Conservation (phyloP, 2,888 invertebrate species). For the Megalurothrips usitatus region DNA sequence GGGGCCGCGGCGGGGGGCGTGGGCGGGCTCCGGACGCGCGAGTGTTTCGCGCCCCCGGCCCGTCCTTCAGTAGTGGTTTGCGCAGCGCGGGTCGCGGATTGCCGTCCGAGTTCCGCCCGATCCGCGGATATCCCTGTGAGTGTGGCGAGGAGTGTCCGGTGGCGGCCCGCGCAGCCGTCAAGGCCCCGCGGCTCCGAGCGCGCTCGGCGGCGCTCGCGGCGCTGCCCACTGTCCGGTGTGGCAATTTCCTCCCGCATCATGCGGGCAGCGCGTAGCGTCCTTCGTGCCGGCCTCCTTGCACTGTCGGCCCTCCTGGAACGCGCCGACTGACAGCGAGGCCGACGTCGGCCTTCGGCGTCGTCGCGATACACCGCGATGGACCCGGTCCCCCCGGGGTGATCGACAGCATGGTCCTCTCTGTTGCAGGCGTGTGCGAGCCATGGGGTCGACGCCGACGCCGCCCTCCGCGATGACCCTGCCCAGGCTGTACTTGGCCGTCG, state of each 20-base stretch:
- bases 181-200: too few relatives aligned
- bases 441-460: background rate
- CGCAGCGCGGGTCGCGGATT: conserved; percentile 15
- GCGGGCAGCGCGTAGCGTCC: too few relatives aligned
- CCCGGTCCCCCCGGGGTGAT: too few relatives aligned
- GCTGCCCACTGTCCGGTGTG: too few relatives aligned
- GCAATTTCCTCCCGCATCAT: too few relatives aligned
- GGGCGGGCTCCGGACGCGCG: background rate
- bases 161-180: background rate
- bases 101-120: background rate
- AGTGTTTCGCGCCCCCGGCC: background rate
- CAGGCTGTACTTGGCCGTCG: background rate
- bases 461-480: background rate
- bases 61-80: background rate
- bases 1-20: background rate
- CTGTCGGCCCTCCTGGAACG: background rate
- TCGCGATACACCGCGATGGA: too few relatives aligned
- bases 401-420: background rate
- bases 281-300: too few relatives aligned
- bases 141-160: background rate
- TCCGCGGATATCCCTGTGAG: background rate
- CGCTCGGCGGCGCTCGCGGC: too few relatives aligned
- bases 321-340: background rate
- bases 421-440: background rate
- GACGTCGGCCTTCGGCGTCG: too few relatives aligned